Evolutionary conservation across 2,113 vertebrate species (phyloP), one percentile per base, ranked within the genome.

Genomic region (Solenodon paradoxus): DNA sequence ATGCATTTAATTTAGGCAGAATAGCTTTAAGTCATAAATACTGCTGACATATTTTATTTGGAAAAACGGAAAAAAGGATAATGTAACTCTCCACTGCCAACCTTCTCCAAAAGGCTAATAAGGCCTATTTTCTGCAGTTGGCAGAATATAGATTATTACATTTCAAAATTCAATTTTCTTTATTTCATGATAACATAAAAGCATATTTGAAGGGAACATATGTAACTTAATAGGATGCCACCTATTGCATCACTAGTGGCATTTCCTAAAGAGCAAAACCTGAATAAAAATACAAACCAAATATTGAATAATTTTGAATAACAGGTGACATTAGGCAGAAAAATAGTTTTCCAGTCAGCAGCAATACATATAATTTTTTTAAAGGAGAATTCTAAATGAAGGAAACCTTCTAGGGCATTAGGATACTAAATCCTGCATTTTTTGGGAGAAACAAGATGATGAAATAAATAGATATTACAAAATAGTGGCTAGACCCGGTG

Each of bases 231-330:
- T 93, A 47, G 51, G 71, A 93, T 90, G 96, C 84, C 45, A 63
- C 78, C 82, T 96, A 92, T 78, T 96, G 20, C n/a, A 91, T 93
- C 96, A 92, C 55, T 42, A 28, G 86, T 96, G 80, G 38, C 88
- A 95, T 98, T 97, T 98, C 96, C 79, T 97, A 97, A 98, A 98
- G 94, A 97, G 68, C 78, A 97, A 98, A 96, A 84, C 74, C 91
- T 93, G 59, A 98, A 95, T 97, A 97, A 96, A 88, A 97, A 88
- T 93, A 80, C 78, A 97, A 95, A 97, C 80, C 24, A 98, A 97
- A 98, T 92, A 80, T 13, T 97, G 92, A 97, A 95, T 97, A 94
- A 88, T 96, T 97, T 96, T 92, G 84, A 93, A 35, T 93, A 90
- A 84, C 68, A 95, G 84, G 85, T 96, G 59, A 80, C 75, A 77